These are phyloP conservation scores for Anneissia japonica DNA, from an alignment of 35 echinoderm and acorn worm species.

Conservation along the genomic window DNA sequence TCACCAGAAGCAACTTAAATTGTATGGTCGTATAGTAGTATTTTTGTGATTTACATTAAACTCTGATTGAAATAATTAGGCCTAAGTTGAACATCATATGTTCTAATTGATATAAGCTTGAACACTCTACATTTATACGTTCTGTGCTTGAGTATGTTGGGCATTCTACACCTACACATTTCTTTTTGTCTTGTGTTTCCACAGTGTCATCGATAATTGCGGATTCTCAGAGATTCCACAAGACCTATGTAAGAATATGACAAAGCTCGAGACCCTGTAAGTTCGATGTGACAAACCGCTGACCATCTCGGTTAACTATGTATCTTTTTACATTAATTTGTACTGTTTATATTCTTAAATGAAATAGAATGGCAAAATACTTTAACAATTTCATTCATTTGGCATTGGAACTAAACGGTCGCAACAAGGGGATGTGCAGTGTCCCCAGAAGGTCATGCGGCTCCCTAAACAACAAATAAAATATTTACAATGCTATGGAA, in stretches of 20 bases:
- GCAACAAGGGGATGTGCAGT: not conserved
- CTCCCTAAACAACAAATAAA: too few species aligned
- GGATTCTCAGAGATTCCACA: conserved; percentile 25
- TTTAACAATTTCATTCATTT: not conserved
- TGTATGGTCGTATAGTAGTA: not conserved
- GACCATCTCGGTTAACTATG: not conserved
- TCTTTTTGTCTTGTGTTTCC: conserved; percentile 9
- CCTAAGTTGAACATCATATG: too few species aligned
- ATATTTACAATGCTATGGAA: too few species aligned
- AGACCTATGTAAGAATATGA: conserved; percentile 36
- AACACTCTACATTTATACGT: too few species aligned
- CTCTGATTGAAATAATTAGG: too few species aligned
- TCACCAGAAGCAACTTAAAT: not conserved
- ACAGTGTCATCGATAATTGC: conserved; percentile 34
- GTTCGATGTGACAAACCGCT: not conserved
- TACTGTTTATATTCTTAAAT: not conserved
- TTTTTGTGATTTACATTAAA: not conserved
- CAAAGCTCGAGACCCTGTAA: conserved; percentile 34
- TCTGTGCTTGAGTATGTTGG: too few species aligned
- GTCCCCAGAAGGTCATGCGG: not conserved
- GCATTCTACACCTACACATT: too few species aligned
- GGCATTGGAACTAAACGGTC: not conserved
- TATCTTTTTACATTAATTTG: not conserved
- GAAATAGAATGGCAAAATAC: not conserved
- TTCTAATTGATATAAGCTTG: too few species aligned